Evolutionary conservation across 1,140 invertebrate genomes (phyloP).

Genomic region (Conopomorpha cramerella): DNA sequence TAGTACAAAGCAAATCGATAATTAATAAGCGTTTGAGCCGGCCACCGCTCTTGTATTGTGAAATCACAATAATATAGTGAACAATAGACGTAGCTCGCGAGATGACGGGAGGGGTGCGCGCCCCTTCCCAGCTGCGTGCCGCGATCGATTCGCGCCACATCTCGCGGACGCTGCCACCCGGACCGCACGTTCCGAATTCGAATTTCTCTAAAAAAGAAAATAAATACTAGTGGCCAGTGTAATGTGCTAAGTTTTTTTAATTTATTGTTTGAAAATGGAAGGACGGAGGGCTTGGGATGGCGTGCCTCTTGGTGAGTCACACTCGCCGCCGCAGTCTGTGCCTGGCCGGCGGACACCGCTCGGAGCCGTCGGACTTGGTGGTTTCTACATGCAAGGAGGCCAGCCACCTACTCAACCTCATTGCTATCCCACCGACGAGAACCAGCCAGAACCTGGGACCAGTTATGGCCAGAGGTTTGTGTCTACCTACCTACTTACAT

Average conservation of each 20-base stretch:
- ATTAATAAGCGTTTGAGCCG: no score
- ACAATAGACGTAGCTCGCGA: background rate
- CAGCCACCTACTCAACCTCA: conserved; percentile 62
- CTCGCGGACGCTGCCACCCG: no score
- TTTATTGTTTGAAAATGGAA: conserved; percentile 35
- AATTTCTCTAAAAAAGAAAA: no score
- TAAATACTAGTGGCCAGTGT: conserved; percentile 25
- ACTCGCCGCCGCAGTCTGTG: conserved; percentile 63
- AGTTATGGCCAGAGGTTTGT: conserved; percentile 55
- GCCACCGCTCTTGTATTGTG: no score
- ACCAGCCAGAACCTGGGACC: conserved; percentile 70
- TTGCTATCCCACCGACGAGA: conserved; percentile 74
- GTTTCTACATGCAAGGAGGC: conserved; percentile 72
- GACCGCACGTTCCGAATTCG: no score
- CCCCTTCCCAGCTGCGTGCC: conserved; percentile 55
- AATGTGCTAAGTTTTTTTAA: conserved; percentile 20
- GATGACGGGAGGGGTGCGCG: conserved; percentile 40
- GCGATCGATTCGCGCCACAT: no score
- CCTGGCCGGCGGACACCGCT: conserved; percentile 78
- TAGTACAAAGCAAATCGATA: no score
- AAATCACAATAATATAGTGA: background rate
- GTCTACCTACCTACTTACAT: no score
- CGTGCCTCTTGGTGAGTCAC: conserved; percentile 48
- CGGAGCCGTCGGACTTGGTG: conserved; percentile 79
- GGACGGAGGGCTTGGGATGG: conserved; percentile 49